Base-by-base conservation (phyloP, 1,140 invertebrate species). In the Acromyrmex heyeri region DNA sequence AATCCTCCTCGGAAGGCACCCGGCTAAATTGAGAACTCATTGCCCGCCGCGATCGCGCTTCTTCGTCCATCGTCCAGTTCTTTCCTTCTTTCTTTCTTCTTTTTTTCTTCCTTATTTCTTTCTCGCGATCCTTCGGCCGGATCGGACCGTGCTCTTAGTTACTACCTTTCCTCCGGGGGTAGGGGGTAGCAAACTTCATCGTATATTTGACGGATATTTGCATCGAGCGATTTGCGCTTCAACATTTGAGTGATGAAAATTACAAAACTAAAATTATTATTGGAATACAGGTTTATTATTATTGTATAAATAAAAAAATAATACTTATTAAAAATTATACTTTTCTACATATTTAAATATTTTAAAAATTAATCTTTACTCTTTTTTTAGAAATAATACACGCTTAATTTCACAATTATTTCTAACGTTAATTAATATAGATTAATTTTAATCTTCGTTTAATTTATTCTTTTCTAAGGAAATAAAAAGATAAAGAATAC, bases 1-100 rank as follows among this genome's bases (percentile, higher is more conserved):
- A 90, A 90, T 90, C 86, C 55, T 90, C 61, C 59, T 7, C 48
- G 76, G 62, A 81, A 67, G 55, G 81, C 30, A 64, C 38, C 12
- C 61, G 57, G 44, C 62, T 76, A 90, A 90, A 90, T 90, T 90
- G 88, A 89, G 87, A 81, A 89, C 83, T 89, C 85, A 76, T 87
- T 34, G 55, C 67, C 38, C 65, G 57, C 48, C 57, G 12, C 48
- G 64, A 34, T 70, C 79, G 38, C 57, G 38, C 62, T 61, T 59
- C 70, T 82, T 77, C 77, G 87, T 21, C n/a, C 34, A 24, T 64
- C 81, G 16, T 30, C n/a, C 27, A n/a, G 12, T 55, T 85, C n/a
- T 61, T 67, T 30, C 59, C n/a, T 38, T 18, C 18, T 82, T 76
- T 38, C 27, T 55, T 24, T 16, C 16, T 34, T n/a, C 7, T 18